A percentile compares a stretch with the other conserved stretches of the same genome.
Evolutionary conservation across 2,797 vertebrate species (phyloP).

Genomic region (Tinamus major): DNA sequence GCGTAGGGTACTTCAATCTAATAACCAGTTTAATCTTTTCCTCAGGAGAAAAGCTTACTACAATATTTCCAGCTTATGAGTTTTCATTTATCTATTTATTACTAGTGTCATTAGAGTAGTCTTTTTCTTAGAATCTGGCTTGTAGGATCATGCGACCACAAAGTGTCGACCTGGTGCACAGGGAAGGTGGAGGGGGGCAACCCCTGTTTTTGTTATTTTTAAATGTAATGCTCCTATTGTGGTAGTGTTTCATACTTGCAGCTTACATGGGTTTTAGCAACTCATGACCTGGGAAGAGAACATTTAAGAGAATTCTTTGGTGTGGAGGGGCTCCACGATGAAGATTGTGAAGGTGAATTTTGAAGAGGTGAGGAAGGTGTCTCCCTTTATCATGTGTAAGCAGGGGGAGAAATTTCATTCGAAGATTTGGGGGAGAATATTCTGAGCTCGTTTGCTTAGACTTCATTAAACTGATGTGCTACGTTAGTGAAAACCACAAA

Average conservation of each 20-base stretch:
- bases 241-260: background rate
- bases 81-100: background rate
- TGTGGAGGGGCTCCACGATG: background rate
- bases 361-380: background rate
- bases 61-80: background rate
- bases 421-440: background rate
- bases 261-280: background rate
- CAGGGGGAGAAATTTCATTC: background rate
- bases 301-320: background rate
- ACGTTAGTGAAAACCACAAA: background rate
- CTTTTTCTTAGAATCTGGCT: background rate
- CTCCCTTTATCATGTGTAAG: background rate
- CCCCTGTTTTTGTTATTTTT: background rate
- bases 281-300: background rate
- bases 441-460: background rate
- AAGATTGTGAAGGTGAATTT: background rate
- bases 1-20: background rate
- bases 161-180: background rate
- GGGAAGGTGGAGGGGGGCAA: background rate
- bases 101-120: background rate
- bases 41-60: fast-evolving
- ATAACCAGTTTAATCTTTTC: background rate
- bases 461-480: background rate
- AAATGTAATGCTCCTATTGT: background rate
- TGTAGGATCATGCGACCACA: background rate